Percentiles rank a stretch among this genome's conserved stretches.
These are phyloP conservation scores for Bos javanicus DNA, from an alignment of 2,113 vertebrate genomes.

Conservation along the genomic window DNA sequence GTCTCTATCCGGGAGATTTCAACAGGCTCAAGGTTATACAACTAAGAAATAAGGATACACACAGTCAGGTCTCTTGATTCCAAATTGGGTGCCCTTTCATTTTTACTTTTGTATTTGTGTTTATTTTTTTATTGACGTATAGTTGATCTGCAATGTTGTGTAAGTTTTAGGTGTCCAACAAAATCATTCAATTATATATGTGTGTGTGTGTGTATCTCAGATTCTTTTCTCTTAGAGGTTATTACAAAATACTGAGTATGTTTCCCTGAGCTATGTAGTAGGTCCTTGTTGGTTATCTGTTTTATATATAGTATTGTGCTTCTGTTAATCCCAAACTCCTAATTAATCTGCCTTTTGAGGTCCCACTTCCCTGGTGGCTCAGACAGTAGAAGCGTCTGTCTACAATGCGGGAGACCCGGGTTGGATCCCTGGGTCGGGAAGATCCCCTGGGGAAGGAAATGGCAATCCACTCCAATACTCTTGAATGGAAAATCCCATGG, in stretches of 20 bases:
- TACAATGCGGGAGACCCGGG: too few relatives aligned
- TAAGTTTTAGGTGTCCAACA: background rate
- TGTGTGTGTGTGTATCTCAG: background rate
- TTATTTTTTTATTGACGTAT: background rate
- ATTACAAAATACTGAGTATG: background rate
- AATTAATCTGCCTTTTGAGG: background rate
- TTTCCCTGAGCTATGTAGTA: background rate
- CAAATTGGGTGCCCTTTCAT: background rate
- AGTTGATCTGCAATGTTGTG: background rate
- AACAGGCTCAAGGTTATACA: background rate
- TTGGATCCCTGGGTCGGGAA: too few relatives aligned
- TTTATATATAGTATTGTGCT: background rate
- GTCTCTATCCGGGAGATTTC: background rate
- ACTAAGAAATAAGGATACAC: background rate
- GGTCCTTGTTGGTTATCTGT: background rate
- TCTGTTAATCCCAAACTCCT: background rate
- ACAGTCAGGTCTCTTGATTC: background rate
- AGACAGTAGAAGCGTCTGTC: too few relatives aligned
- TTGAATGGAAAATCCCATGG: too few relatives aligned
- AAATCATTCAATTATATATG: rapidly evolving
- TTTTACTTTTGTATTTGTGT: background rate
- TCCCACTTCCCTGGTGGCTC: too few relatives aligned
- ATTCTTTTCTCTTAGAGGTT: background rate
- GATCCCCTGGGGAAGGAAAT: too few relatives aligned
- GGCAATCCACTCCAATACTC: too few relatives aligned